These are phyloP conservation scores for Sebastiscus albofasciatus DNA, from an alignment of 2,797 vertebrate species.

Conservation along the genomic window DNA sequence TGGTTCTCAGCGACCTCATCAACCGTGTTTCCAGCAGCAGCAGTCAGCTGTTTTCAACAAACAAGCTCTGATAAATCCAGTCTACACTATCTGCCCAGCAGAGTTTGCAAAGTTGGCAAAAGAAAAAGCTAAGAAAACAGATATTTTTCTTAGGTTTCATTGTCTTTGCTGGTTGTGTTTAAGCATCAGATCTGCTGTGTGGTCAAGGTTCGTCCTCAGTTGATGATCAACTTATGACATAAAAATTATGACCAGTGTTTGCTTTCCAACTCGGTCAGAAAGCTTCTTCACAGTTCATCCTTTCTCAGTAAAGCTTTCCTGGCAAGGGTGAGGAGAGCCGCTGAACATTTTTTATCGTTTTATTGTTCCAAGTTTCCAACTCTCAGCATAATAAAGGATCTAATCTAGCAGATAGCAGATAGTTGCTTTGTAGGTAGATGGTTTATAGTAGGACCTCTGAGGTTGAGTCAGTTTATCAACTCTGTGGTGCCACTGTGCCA, in stretches of 20 bases:
- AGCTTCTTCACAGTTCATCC: neutral
- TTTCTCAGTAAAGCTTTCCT: neutral
- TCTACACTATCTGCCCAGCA: neutral
- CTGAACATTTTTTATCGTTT: constrained; percentile 35
- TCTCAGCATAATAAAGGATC: constrained; percentile 32
- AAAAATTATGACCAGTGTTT: neutral
- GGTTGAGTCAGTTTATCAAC: constrained; percentile 9
- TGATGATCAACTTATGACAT: constrained; percentile 29
- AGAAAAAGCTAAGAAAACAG: neutral
- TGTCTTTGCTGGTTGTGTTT: neutral
- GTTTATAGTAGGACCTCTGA: constrained; percentile 19
- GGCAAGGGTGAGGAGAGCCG: neutral
- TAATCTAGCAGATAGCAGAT: constrained; percentile 11
- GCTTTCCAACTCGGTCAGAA: neutral
- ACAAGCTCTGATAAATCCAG: neutral
- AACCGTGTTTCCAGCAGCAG: neutral
- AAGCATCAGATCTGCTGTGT: neutral
- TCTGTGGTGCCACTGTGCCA: constrained; percentile 29
- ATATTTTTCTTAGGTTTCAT: neutral
- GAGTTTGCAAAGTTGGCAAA: neutral
- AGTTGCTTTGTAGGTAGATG: constrained; percentile 24
- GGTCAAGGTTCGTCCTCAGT: constrained; percentile 6
- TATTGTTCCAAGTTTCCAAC: constrained; percentile 52
- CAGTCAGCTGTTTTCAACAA: neutral
- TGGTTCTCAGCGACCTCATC: neutral